Evolutionary conservation across 2,888 invertebrate species (phyloP).

Genomic region (Mythimna loreyi): DNA sequence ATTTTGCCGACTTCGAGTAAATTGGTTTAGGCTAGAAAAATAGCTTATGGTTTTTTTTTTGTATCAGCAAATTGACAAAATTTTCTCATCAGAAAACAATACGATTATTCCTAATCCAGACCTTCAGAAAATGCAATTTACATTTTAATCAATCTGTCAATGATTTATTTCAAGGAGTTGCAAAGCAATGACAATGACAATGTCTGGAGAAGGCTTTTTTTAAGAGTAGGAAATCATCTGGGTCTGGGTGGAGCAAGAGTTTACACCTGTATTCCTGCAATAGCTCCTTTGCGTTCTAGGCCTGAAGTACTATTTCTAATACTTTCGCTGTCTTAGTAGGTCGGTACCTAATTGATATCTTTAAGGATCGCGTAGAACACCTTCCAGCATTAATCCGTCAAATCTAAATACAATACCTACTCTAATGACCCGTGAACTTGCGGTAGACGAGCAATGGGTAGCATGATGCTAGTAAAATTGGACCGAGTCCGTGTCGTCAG

Average conservation of each 20-base stretch:
- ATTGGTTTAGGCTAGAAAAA: neutral
- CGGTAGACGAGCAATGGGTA: too few species aligned
- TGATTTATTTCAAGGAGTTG: neutral
- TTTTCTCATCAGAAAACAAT: neutral
- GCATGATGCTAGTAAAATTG: too few species aligned
- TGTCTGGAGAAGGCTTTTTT: neutral
- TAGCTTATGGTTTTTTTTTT: neutral
- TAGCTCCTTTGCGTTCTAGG: too few species aligned
- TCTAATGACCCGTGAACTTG: neutral
- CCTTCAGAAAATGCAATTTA: neutral
- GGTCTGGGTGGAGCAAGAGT: too few species aligned
- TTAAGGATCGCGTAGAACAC: neutral
- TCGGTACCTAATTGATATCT: too few species aligned
- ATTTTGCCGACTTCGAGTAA: neutral
- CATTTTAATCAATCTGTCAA: slow-evolving; percentile 1
- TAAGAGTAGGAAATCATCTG: too few species aligned
- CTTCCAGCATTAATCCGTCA: neutral
- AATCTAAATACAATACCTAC: slow-evolving; percentile 14
- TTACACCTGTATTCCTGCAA: too few species aligned
- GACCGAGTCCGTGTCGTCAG: too few species aligned
- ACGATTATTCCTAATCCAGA: slow-evolving; percentile 1
- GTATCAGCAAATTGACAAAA: slow-evolving; percentile 11
- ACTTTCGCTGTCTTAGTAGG: too few species aligned
- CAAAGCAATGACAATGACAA: neutral
- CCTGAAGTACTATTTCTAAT: too few species aligned